phyloP scores from a whole-genome alignment of 2,888 invertebrate genomes.

The Philhelius pedissequus region DNA sequence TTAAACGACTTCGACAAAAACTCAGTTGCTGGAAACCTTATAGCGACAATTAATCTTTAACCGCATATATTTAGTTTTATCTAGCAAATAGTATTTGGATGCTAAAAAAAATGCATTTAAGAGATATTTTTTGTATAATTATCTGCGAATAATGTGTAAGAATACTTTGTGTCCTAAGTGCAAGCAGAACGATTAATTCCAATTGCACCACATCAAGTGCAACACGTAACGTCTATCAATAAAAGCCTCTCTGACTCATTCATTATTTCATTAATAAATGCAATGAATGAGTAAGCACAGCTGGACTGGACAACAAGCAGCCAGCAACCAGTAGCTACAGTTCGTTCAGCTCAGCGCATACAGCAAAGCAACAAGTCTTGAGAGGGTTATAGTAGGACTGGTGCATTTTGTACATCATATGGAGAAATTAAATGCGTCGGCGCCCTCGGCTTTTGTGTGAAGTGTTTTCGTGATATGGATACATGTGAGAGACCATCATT shows the following conservation, averaged over 20 bases:
- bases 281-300: conserved; percentile 58
- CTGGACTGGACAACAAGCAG: conserved; percentile 44
- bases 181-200: conserved; percentile 8
- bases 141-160: too few relatives aligned
- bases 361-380: conserved; percentile 3
- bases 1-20: too few relatives aligned
- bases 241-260: conserved; percentile 46
- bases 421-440: conserved; percentile 54
- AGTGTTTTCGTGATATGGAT: conserved; percentile 64
- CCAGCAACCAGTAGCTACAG: neutral
- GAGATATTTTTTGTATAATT: too few relatives aligned
- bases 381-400: neutral
- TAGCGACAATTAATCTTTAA: too few relatives aligned
- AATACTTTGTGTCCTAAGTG: too few relatives aligned
- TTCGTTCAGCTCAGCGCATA: neutral
- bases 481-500: conserved; percentile 29
- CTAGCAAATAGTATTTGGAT: too few relatives aligned
- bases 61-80: too few relatives aligned
- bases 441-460: conserved; percentile 64
- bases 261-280: conserved; percentile 53
- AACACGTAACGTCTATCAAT: conserved; percentile 57
- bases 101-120: too few relatives aligned
- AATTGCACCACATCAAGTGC: conserved; percentile 29
- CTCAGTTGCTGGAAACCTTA: too few relatives aligned
- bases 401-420: conserved; percentile 36